Conservation (phyloP, 1,140 invertebrate species). For the Leptestheria dahalacensis region DNA sequence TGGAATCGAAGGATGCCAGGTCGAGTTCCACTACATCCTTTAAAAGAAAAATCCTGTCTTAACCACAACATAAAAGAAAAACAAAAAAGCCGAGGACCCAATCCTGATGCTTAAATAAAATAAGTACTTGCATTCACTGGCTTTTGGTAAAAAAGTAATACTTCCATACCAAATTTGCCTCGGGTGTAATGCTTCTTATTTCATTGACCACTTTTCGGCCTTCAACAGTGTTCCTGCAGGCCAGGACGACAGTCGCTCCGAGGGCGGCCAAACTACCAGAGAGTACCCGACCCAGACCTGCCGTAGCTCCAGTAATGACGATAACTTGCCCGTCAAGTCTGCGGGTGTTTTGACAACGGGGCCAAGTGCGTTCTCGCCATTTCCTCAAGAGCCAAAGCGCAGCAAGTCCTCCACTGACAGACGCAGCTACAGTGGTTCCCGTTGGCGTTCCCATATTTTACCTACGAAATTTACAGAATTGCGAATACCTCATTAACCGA, state of each 20-base stretch:
- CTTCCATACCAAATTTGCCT: slow-evolving; percentile 2
- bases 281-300: slow-evolving; percentile 36
- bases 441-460: not conserved
- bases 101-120: too few relatives aligned
- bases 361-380: slow-evolving; percentile 11
- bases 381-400: not conserved
- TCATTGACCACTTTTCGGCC: slow-evolving; percentile 25
- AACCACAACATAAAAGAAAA: too few relatives aligned
- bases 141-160: not conserved
- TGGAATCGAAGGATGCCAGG: slow-evolving; percentile 49
- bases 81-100: too few relatives aligned
- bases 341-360: slow-evolving; percentile 16
- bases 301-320: slow-evolving; percentile 33
- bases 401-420: not conserved
- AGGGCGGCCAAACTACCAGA: slow-evolving; percentile 27
- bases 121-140: not conserved
- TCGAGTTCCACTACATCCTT: slow-evolving; percentile 56
- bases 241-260: slow-evolving; percentile 32
- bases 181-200: slow-evolving; percentile 18
- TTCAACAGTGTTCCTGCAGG: slow-evolving; percentile 29
- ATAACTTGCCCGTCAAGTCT: slow-evolving; percentile 28
- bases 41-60: slow-evolving; percentile 20
- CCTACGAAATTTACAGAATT: not conserved
- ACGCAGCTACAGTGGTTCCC: not conserved
- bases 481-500: too few relatives aligned